A percentile compares a stretch with the other conserved stretches of the same genome.
phyloP scores from a whole-genome alignment of 2,888 invertebrate species.

The Tipula unca region DNA sequence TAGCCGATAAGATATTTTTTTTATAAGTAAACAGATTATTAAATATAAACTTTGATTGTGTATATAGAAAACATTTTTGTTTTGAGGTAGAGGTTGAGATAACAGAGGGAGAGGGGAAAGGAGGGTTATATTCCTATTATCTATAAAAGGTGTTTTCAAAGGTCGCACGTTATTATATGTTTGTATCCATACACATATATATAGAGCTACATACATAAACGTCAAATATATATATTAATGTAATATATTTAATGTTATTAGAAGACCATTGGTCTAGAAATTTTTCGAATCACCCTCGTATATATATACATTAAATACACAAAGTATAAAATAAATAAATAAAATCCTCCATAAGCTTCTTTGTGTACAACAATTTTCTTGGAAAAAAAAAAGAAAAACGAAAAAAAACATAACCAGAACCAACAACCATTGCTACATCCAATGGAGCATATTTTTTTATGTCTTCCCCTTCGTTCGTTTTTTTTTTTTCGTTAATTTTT shows the following conservation, averaged over 20 bases:
- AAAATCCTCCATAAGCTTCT: slow-evolving; percentile 8
- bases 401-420: not conserved
- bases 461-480: not conserved
- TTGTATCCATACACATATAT: not conserved
- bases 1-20: slow-evolving; percentile 14
- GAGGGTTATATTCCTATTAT: not conserved
- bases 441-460: not conserved
- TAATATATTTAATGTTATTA: not conserved
- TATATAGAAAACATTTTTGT: not conserved
- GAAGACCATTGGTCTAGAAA: not conserved
- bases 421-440: not conserved
- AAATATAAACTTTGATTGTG: slow-evolving; percentile 8
- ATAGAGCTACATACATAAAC: not conserved
- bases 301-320: not conserved
- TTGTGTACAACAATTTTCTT: not conserved
- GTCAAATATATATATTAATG: not conserved
- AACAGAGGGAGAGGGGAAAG: not conserved
- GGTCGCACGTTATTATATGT: not conserved
- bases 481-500: not conserved
- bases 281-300: not conserved
- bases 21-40: slow-evolving; percentile 14
- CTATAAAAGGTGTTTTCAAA: not conserved
- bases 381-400: not conserved
- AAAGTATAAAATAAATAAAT: slow-evolving; percentile 2
- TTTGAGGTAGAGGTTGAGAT: not conserved